Base-by-base conservation (phyloP, 2,797 vertebrate species). In the Coluber constrictor region DNA sequence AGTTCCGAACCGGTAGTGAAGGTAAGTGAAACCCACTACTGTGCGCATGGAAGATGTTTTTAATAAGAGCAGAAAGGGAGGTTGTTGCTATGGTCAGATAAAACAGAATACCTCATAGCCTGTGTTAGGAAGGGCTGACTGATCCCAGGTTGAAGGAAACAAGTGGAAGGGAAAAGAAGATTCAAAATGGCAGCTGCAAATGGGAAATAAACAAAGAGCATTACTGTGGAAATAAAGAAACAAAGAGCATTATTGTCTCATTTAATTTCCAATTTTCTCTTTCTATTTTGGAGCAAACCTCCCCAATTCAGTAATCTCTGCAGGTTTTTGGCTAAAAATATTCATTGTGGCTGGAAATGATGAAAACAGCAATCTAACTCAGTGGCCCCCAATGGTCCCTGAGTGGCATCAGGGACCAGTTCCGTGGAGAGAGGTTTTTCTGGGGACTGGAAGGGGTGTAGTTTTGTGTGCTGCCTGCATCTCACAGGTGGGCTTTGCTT, bases 61-160 rank as follows among this genome's bases (percentile, higher is more conserved):
- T 47, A 47, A 83, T 5, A 20, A 83, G 20, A 10, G 43, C 74
- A 47, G 43, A 25, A 83, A 83, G 20, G 47, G 74, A 83, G 43
- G 20, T 43, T 83, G 37, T 43, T 83, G 0, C 37, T 47, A 83
- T 63, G 13, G 55, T 88, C 15, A 54, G 8, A 12, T 59, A 47
- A 43, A 66, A 94, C 79, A 32, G 55, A 89, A 1, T 97, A 98
- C 99, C 98, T 97, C 95, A 95, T 97, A 98, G 51, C 98, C 97
- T 0, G 95, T 94, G 10, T 98, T 97, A 0, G 98, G 98, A 2
- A 98, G 60, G 13, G 97, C 97, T 60, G 43, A 96, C 59, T 96
- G 95, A 95, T 98, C 98, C 98, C 98, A 99, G 93, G 98, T 66
- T 47, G 92, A 86, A 90, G 97, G 97, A 90, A 92, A 96, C 0